These are phyloP conservation scores for Drosophila bipectinata DNA, from an alignment of 1,140 invertebrate species.

Conservation along the genomic window DNA sequence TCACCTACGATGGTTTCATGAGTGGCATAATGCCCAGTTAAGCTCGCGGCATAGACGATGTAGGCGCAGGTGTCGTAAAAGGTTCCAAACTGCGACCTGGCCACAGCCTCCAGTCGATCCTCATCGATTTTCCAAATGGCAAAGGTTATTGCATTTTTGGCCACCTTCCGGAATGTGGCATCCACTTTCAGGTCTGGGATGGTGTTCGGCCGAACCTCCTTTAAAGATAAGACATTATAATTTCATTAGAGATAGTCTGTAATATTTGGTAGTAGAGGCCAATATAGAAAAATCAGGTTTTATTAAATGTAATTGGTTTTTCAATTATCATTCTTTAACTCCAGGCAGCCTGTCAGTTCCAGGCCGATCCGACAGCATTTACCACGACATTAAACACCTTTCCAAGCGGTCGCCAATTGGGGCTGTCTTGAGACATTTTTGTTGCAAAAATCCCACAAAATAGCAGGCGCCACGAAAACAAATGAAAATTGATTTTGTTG, in stretches of 20 bases:
- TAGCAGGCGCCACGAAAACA: conserved; percentile 12
- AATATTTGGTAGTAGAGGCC: no score
- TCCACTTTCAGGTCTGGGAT: conserved; percentile 84
- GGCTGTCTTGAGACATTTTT: conserved; percentile 41
- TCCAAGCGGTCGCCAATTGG: conserved; percentile 44
- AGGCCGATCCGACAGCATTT: conserved; percentile 20
- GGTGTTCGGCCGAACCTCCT: conserved; percentile 79
- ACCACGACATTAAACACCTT: conserved; percentile 47
- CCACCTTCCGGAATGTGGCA: conserved; percentile 89
- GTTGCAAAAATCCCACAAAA: conserved; percentile 6
- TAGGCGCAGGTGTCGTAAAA: conserved; percentile 95
- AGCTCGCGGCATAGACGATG: conserved; percentile 91
- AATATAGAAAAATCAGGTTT: conserved; percentile 28
- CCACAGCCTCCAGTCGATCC: conserved; percentile 89
- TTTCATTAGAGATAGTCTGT: background rate
- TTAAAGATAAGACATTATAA: background rate
- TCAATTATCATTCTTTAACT: conserved; percentile 34
- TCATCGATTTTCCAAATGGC: conserved; percentile 93
- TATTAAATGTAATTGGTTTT: conserved; percentile 24
- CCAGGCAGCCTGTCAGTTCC: conserved; percentile 22
- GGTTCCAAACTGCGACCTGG: conserved; percentile 91
- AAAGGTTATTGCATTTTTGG: conserved; percentile 89
- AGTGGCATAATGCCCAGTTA: conserved; percentile 87
- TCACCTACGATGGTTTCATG: conserved; percentile 88
- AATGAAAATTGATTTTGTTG: conserved; percentile 7